phyloP scores from a whole-genome alignment of 2,888 invertebrate genomes.

The Andrena marginata region DNA sequence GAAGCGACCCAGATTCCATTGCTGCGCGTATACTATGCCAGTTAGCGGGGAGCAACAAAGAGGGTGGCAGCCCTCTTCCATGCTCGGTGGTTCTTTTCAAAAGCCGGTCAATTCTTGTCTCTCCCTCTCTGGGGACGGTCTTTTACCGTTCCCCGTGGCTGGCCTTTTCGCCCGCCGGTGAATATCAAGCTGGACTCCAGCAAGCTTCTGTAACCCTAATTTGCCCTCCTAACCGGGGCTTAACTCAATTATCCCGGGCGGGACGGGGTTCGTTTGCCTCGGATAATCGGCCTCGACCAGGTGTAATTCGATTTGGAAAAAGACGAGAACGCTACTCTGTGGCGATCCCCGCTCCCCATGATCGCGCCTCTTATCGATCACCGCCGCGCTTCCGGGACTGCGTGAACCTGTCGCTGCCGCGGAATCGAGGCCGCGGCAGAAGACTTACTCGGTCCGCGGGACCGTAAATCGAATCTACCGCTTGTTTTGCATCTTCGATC shows the following conservation, averaged over 20 bases:
- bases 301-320: conserved; percentile 56
- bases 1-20: no score
- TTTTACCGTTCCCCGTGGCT: conserved; percentile 12
- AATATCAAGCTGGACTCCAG: conserved; percentile 41
- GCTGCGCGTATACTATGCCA: not conserved
- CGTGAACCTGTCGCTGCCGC: conserved; percentile 7
- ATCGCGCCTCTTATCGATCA: conserved; percentile 34
- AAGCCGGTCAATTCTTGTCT: conserved; percentile 47
- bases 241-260: conserved; percentile 59
- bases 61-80: conserved; percentile 11
- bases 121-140: not conserved
- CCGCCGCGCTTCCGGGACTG: conserved; percentile 8
- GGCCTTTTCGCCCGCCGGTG: conserved; percentile 45
- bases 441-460: conserved; percentile 43
- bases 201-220: conserved; percentile 63
- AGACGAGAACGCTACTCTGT: not conserved
- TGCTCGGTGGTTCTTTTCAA: conserved; percentile 40
- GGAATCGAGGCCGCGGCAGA: conserved; percentile 32
- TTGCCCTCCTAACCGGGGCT: conserved; percentile 40
- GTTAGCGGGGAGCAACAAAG: not conserved
- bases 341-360: conserved; percentile 12
- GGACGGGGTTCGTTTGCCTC: conserved; percentile 46
- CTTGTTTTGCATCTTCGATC: conserved; percentile 56
- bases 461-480: conserved; percentile 49
- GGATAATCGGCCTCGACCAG: conserved; percentile 55